phyloP scores from a whole-genome alignment of 2,888 invertebrate genomes.

The Amiota minor region DNA sequence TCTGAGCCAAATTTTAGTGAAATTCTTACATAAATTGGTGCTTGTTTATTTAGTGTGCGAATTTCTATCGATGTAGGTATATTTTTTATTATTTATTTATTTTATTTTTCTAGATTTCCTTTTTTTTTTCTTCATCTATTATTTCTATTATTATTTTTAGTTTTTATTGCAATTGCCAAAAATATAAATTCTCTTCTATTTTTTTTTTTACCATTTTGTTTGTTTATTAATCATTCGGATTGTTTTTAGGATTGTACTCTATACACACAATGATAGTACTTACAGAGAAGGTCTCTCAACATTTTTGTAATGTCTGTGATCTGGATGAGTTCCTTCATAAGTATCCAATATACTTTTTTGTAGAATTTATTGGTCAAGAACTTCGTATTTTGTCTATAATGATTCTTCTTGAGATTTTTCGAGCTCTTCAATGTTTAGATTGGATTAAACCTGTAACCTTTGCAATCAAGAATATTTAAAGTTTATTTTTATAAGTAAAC shows the following conservation, averaged over 20 bases:
- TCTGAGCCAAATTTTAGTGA: background rate
- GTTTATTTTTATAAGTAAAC: no score
- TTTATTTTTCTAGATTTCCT: background rate
- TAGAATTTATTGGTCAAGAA: no score
- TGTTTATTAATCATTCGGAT: background rate
- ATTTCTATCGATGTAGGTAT: constrained; percentile 2
- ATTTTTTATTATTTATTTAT: constrained; percentile 18
- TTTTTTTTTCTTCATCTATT: background rate
- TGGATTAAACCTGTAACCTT: no score
- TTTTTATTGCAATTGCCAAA: constrained; percentile 9
- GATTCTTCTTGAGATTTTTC: no score
- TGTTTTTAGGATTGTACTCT: background rate
- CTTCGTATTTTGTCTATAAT: no score
- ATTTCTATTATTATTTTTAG: background rate
- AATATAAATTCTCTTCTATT: background rate
- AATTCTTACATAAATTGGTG: constrained; percentile 38
- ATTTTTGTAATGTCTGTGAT: no score
- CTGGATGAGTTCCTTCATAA: no score
- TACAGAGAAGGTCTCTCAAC: no score
- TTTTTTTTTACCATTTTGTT: background rate
- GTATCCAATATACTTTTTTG: no score
- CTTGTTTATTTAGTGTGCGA: constrained; percentile 29
- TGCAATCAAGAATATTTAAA: no score
- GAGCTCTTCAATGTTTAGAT: no score
- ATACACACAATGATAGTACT: background rate